Evolutionary conservation across 2,888 invertebrate genomes (phyloP).

Genomic region (Actias luna): DNA sequence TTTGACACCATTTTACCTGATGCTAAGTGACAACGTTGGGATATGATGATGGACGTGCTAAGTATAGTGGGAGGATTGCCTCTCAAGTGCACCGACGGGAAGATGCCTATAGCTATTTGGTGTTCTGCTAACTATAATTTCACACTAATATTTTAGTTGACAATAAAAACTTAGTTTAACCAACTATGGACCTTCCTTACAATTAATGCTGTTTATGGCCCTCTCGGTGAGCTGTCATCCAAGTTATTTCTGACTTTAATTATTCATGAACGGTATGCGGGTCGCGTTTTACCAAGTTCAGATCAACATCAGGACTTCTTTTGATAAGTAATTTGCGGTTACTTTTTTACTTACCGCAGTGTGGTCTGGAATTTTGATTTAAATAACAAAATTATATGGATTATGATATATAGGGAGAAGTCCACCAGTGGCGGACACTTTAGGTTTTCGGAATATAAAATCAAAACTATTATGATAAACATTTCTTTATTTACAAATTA

Average conservation of each 20-base stretch:
- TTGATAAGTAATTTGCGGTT: slow-evolving; percentile 69
- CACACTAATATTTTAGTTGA: not conserved
- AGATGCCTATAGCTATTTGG: too few relatives aligned
- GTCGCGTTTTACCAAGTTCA: slow-evolving; percentile 61
- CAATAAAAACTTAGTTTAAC: not conserved
- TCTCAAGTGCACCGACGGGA: too few relatives aligned
- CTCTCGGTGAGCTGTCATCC: slow-evolving; percentile 69
- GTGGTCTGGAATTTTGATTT: slow-evolving; percentile 42
- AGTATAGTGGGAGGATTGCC: too few relatives aligned
- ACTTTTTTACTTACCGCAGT: slow-evolving; percentile 49
- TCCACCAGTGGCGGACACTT: too few relatives aligned
- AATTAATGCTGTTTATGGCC: slow-evolving; percentile 18
- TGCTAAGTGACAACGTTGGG: too few relatives aligned
- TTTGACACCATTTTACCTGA: too few relatives aligned
- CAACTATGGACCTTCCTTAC: slow-evolving; percentile 13
- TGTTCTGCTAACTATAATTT: not conserved
- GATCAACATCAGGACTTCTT: slow-evolving; percentile 62
- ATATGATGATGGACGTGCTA: too few relatives aligned
- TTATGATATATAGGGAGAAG: too few relatives aligned
- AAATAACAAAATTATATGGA: too few relatives aligned
- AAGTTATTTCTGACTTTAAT: slow-evolving; percentile 62
- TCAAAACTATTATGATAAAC: too few relatives aligned
- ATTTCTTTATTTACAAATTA: too few relatives aligned
- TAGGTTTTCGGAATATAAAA: too few relatives aligned
- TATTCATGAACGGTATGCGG: slow-evolving; percentile 66